These are phyloP conservation scores for Brachystomella parvula DNA, from an alignment of 1,140 invertebrate genomes.

Conservation along the genomic window DNA sequence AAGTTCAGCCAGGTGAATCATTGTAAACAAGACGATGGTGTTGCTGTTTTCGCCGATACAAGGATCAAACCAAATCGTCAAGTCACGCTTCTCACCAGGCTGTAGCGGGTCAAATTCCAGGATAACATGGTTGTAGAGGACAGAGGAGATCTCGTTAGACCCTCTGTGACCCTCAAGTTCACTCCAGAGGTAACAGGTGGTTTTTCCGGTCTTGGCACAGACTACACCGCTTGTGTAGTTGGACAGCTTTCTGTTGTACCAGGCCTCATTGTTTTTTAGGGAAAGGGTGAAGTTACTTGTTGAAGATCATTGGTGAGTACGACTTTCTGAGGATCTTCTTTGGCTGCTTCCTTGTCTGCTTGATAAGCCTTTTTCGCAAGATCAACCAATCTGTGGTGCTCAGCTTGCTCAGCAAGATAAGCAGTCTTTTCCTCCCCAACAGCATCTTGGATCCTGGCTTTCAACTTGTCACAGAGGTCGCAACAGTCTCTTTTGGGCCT, in stretches of 20 bases:
- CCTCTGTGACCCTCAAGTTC: conserved; percentile 26
- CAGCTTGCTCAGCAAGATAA: not conserved
- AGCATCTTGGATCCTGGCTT: not conserved
- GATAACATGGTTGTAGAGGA: conserved; percentile 24
- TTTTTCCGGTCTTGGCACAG: not conserved
- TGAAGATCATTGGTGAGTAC: not conserved
- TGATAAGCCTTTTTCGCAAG: not conserved
- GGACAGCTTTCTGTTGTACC: conserved; percentile 18
- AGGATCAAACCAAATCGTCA: conserved; percentile 35
- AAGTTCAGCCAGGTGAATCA: conserved; percentile 14
- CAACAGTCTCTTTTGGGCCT: conserved; percentile 1
- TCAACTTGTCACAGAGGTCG: conserved; percentile 7
- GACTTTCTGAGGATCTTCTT: not conserved
- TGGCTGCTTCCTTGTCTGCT: not conserved
- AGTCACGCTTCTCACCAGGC: conserved; percentile 20
- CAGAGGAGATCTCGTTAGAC: conserved; percentile 27
- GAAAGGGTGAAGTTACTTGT: not conserved
- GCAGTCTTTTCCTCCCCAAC: not conserved
- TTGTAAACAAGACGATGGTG: conserved; percentile 17
- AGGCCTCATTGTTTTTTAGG: not conserved
- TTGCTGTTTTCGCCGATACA: conserved; percentile 35
- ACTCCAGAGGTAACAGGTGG: conserved; percentile 22
- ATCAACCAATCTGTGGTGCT: not conserved
- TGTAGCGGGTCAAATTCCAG: conserved; percentile 14
- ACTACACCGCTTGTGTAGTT: conserved; percentile 25